Conservation (phyloP, 2,888 invertebrate genomes). For the Ctenicera cuprea region DNA sequence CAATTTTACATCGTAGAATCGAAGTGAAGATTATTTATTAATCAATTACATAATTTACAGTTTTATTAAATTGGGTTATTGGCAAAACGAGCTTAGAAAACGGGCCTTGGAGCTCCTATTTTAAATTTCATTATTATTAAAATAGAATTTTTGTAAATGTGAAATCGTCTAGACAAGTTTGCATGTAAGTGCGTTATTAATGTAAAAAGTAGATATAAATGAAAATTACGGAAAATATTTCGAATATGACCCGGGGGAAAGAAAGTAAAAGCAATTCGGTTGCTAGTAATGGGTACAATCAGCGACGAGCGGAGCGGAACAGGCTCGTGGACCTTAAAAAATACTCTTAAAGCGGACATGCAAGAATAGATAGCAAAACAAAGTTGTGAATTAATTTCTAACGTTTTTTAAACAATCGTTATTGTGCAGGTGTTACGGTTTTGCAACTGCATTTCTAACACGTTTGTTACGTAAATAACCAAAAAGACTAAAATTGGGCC, state of each 20-base stretch:
- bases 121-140: not conserved
- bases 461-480: not conserved
- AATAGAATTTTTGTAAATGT: not conserved
- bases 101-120: not conserved
- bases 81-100: conserved; percentile 4
- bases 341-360: conserved; percentile 7
- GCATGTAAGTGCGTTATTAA: conserved; percentile 2
- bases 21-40: conserved; percentile 19
- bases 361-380: conserved; percentile 32
- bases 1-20: not conserved
- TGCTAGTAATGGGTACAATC: conserved; percentile 21
- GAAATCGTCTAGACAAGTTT: conserved; percentile 1
- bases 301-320: conserved; percentile 26
- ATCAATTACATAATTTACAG: conserved; percentile 9
- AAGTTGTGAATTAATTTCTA: conserved; percentile 16
- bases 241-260: conserved; percentile 10
- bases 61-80: not conserved
- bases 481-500: conserved; percentile 10
- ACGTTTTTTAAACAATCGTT: conserved; percentile 15
- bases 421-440: conserved; percentile 20
- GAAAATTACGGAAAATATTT: conserved; percentile 29
- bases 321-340: not conserved
- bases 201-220: not conserved
- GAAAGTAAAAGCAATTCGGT: conserved; percentile 31
- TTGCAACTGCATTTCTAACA: conserved; percentile 6